Percentiles rank a stretch among this genome's conserved stretches.
phyloP scores from a whole-genome alignment of 1,140 invertebrate species.

The Chironomus striatipennis region DNA sequence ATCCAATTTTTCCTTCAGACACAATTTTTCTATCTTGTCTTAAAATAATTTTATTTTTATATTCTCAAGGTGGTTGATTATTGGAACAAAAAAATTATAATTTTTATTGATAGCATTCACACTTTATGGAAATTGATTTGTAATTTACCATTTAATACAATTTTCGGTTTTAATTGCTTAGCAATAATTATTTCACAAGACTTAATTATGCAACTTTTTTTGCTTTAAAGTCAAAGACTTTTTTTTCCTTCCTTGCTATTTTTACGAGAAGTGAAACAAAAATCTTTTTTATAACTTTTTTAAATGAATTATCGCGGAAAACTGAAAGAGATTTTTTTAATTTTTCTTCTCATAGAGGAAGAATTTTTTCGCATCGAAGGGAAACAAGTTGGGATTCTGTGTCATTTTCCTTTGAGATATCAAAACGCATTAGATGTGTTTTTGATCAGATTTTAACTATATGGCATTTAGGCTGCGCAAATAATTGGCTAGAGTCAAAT shows the following conservation, averaged over 20 bases:
- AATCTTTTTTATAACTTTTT: conserved; percentile 9
- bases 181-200: not conserved
- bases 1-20: not conserved
- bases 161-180: not conserved
- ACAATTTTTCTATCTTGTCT: no score
- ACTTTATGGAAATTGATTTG: conserved; percentile 1
- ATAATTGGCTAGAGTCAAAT: no score
- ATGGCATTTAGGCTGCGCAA: no score
- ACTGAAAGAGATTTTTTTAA: conserved; percentile 1
- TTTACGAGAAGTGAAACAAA: not conserved
- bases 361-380: not conserved
- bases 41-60: no score
- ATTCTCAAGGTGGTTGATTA: not conserved
- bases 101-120: not conserved
- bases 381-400: no score
- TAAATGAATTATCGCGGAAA: conserved; percentile 7
- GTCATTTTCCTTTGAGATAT: no score
- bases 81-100: not conserved
- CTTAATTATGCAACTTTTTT: not conserved
- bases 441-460: no score
- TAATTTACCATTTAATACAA: not conserved
- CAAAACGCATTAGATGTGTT: no score
- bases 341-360: not conserved
- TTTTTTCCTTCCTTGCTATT: not conserved
- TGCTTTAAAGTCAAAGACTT: not conserved